phyloP scores from a whole-genome alignment of 2,113 vertebrate species.

The Lanius ludovicianus region DNA sequence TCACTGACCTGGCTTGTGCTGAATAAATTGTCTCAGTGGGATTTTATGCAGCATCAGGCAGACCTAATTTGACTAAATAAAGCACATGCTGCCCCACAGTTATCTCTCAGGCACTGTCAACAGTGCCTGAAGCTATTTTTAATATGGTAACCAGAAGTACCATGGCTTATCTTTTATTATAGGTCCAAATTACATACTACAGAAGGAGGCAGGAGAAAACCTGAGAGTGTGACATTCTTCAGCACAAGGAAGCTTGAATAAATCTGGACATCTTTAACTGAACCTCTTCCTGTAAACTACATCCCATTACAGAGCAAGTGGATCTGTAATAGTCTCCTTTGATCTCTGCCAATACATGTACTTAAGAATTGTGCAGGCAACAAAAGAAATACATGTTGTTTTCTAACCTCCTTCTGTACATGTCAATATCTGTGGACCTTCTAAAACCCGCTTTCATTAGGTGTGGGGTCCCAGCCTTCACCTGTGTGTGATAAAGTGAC shows the following conservation, averaged over 20 bases:
- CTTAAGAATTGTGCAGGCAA: background rate
- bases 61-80: constrained; percentile 3
- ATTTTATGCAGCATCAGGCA: background rate
- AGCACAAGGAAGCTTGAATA: background rate
- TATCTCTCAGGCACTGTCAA: background rate
- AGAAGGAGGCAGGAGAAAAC: background rate
- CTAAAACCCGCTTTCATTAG: background rate
- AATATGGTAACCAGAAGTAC: background rate
- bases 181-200: background rate
- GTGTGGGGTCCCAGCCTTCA: background rate
- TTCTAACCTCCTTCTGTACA: background rate
- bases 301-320: background rate
- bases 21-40: background rate
- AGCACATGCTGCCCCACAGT: background rate
- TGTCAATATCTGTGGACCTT: background rate
- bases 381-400: background rate
- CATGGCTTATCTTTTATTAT: background rate
- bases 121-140: background rate
- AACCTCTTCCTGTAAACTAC: background rate
- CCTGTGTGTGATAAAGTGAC: background rate
- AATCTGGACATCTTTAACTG: background rate
- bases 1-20: background rate
- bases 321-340: background rate
- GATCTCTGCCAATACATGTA: background rate
- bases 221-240: background rate